Conservation (phyloP, 2,113 vertebrate species). For the Ia io region DNA sequence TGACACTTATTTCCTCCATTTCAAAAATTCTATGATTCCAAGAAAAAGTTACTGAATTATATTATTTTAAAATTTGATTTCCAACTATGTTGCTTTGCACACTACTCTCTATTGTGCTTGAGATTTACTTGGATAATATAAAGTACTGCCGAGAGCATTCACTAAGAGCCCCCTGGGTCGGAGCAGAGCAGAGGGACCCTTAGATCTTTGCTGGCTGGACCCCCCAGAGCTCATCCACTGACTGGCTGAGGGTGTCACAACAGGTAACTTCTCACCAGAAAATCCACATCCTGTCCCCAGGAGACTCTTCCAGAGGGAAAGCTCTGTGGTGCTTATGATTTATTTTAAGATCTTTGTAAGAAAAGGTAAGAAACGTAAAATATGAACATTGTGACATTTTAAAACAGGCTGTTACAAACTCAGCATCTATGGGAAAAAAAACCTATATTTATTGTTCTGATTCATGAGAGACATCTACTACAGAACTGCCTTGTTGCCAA, state of each 20-base stretch:
- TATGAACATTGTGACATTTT: background rate
- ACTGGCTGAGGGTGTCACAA: background rate
- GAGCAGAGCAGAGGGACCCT: background rate
- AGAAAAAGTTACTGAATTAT: background rate
- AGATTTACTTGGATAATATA: background rate
- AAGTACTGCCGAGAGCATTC: background rate
- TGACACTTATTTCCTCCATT: background rate
- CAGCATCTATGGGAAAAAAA: background rate
- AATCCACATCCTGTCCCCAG: background rate
- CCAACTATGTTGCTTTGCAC: background rate
- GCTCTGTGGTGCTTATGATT: background rate
- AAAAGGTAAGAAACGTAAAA: background rate
- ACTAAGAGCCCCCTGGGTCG: background rate
- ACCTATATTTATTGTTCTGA: background rate
- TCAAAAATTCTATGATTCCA: background rate
- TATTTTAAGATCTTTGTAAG: background rate
- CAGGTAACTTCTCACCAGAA: background rate
- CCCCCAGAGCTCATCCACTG: background rate
- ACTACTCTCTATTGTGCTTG: background rate
- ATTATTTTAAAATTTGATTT: background rate
- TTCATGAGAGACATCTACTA: background rate
- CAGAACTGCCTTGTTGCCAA: background rate
- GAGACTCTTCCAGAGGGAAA: background rate
- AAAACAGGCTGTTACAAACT: background rate
- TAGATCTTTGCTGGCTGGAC: background rate